Evolutionary conservation across 2,888 invertebrate species (phyloP).

Genomic region (Tenthredo amoena): DNA sequence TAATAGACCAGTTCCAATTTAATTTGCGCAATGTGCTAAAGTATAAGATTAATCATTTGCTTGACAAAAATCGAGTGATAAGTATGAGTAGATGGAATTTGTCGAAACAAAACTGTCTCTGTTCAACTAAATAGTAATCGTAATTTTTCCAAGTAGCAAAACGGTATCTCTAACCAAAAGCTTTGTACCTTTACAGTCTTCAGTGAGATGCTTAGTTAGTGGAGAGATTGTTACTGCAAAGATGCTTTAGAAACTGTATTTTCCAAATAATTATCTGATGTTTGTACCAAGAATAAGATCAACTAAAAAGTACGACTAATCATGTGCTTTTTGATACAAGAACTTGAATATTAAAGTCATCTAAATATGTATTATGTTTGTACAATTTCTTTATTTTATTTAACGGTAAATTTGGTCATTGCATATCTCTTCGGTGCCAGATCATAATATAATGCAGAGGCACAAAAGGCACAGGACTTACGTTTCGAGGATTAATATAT

Average conservation of each 20-base stretch:
- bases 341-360: conserved; percentile 32
- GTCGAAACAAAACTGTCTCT: background rate
- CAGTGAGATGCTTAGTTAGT: background rate
- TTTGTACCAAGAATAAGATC: conserved; percentile 3
- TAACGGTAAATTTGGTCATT: conserved; percentile 51
- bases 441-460: conserved; percentile 58
- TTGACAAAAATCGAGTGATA: background rate
- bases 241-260: conserved; percentile 3
- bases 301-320: conserved; percentile 14
- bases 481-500: conserved; percentile 44
- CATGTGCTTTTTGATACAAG: background rate
- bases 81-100: background rate
- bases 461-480: conserved; percentile 63
- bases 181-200: background rate
- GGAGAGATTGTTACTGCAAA: conserved; percentile 18
- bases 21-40: background rate
- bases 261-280: background rate
- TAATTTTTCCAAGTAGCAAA: background rate
- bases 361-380: conserved; percentile 30
- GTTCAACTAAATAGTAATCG: background rate
- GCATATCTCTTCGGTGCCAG: conserved; percentile 51
- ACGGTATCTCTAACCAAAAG: background rate
- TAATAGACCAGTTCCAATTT: background rate
- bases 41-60: background rate
- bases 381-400: conserved; percentile 50